phyloP scores from a whole-genome alignment of 1,140 invertebrate species.

The Tetramorium simillimum region DNA sequence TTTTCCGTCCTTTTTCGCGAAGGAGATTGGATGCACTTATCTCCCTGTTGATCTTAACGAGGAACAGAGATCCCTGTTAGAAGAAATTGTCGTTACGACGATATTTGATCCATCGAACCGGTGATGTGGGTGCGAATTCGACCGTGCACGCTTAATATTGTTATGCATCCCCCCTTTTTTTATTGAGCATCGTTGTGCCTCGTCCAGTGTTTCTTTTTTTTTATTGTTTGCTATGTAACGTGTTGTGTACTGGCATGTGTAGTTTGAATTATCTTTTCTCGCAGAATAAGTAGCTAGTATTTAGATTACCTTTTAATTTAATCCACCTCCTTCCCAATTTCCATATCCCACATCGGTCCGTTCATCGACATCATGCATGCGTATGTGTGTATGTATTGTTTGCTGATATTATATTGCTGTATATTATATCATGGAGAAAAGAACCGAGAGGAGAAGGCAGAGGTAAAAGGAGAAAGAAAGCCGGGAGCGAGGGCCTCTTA shows the following conservation, averaged over 20 bases:
- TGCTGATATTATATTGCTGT: constrained; percentile 42
- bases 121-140: constrained; percentile 67
- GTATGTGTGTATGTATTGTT: constrained; percentile 62
- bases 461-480: constrained; percentile 42
- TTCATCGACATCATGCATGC: constrained; percentile 73
- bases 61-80: not conserved
- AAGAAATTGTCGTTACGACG: not conserved
- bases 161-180: constrained; percentile 54
- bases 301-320: constrained; percentile 72
- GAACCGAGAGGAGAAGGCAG: constrained; percentile 14
- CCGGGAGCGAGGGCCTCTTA: not conserved
- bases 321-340: constrained; percentile 30
- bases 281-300: constrained; percentile 80
- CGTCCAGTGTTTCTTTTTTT: constrained; percentile 37
- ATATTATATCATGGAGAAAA: constrained; percentile 51
- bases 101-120: not conserved
- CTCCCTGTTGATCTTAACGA: not conserved
- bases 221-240: constrained; percentile 41
- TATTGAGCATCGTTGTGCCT: constrained; percentile 70
- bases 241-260: constrained; percentile 80
- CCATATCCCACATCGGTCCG: constrained; percentile 34
- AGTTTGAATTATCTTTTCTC: constrained; percentile 76
- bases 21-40: not conserved
- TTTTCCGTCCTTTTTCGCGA: not conserved
- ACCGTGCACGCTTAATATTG: constrained; percentile 80